Evolutionary conservation across 2,888 invertebrate species (phyloP), one percentile per base, ranked within the genome.

Genomic region (Pristionchus fissidentatus): DNA sequence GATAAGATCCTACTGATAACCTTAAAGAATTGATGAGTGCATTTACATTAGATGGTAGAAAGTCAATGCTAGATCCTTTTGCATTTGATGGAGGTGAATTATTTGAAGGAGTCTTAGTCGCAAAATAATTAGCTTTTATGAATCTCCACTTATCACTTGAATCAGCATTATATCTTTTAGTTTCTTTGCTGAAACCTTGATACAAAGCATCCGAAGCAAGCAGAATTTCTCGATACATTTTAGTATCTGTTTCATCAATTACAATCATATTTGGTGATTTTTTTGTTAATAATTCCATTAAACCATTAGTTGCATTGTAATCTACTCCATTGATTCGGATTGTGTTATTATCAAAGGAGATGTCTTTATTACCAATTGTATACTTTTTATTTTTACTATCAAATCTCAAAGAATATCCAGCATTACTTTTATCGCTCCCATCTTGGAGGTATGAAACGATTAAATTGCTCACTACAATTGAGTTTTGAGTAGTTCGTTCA

Each of bases 111-210:
- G 60, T 0, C 32, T 86, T 86, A 19, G 85, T 19, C 22, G 55
- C 80, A 84, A 87, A 87, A 79, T 85, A 85, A 49, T 87, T 85
- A 46, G 43, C 82, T 77, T 87, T 87, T 26, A 87, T 88, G 82
- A 86, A 88, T 78, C 85, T 88, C 86, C 87, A 87, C 83, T 88
- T 87, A 85, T 87, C 86, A 86, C 86, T 88, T 52, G 87, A 43
- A 87, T 88, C 88, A 75, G 87, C 57, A 87, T 88, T 88, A 84
- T 86, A 88, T 84, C 85, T 85, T 85, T 86, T 88, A 62, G 55
- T 29, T 26, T 38, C 83, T 80, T 83, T 85, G 84, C 87, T 85
- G 85, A 88, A 88, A 46, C 70, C 73, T 78, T 87, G 86, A 83
- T 87, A 87, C 62, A 88, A 55, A 32, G 88, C 88, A 85, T 87